These are phyloP conservation scores for Pteronotus mesoamericanus DNA, from an alignment of 2,797 vertebrate species.

Conservation along the genomic window DNA sequence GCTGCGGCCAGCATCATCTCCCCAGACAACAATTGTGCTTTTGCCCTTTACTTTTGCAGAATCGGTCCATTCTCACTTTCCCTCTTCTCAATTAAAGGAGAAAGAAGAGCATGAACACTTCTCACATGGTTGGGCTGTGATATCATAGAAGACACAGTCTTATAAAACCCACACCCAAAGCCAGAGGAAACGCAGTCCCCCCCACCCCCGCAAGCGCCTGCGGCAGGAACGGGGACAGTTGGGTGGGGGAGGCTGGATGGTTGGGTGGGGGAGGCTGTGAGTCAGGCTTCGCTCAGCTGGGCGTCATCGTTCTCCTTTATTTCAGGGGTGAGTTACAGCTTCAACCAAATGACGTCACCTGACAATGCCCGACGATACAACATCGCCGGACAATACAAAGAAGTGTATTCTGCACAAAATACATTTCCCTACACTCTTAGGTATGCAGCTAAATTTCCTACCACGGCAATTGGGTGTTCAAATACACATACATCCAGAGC, in stretches of 20 bases:
- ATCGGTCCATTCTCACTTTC: not conserved
- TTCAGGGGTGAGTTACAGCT: not conserved
- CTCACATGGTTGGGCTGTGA: slow-evolving; percentile 49
- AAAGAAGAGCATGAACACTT: not conserved
- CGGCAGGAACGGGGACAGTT: not conserved
- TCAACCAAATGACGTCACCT: not conserved
- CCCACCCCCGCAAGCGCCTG: not conserved
- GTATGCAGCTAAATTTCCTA: not conserved
- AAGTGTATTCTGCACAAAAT: not conserved
- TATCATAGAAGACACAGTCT: slow-evolving; percentile 40
- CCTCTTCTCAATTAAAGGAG: not conserved
- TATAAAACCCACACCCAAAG: slow-evolving; percentile 52
- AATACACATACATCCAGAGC: not conserved
- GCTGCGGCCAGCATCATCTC: not conserved
- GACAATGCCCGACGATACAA: not conserved
- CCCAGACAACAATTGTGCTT: not conserved
- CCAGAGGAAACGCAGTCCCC: slow-evolving; percentile 16
- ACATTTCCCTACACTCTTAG: not conserved
- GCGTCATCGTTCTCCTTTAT: not conserved
- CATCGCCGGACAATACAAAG: not conserved
- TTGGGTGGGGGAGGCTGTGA: slow-evolving; percentile 14
- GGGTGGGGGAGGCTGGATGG: slow-evolving; percentile 35
- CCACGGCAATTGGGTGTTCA: not conserved
- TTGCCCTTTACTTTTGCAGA: not conserved
- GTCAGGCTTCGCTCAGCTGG: slow-evolving; percentile 30